phyloP scores from a whole-genome alignment of 2,797 vertebrate species.

The Leptoclinus maculatus region DNA sequence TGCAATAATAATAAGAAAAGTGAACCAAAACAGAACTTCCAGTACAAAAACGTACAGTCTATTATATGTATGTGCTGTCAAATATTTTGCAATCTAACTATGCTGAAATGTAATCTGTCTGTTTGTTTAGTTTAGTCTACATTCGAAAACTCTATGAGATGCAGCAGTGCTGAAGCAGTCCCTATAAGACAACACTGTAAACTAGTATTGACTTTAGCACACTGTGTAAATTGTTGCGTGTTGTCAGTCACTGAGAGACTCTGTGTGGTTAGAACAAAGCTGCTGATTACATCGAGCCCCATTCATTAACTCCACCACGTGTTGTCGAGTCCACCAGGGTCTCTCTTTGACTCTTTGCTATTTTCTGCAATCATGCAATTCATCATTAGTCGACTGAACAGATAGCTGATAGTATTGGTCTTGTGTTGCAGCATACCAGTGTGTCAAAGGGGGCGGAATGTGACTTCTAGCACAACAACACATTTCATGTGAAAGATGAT shows the following conservation, averaged over 20 bases:
- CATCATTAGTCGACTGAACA: neutral
- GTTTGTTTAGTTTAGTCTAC: neutral
- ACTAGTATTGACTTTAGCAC: neutral
- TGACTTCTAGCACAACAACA: neutral
- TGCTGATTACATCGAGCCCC: neutral
- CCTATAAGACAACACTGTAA: neutral
- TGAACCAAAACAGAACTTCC: neutral
- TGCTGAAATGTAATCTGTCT: fast-evolving
- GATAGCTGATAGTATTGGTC: neutral
- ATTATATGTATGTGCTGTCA: neutral
- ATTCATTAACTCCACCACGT: neutral
- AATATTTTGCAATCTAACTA: neutral
- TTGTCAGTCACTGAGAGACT: neutral
- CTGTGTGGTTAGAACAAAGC: neutral
- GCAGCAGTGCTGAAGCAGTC: no score
- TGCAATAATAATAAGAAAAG: neutral
- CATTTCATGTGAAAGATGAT: neutral
- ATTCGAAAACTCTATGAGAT: no score
- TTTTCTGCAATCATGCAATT: neutral
- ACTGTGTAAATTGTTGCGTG: no score
- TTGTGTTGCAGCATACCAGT: neutral
- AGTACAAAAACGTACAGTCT: neutral
- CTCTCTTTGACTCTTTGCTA: neutral
- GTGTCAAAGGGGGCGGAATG: neutral
- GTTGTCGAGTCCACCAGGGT: neutral